Evolutionary conservation across 2,797 vertebrate genomes (phyloP).

Genomic region (Aphelocoma californica): DNA sequence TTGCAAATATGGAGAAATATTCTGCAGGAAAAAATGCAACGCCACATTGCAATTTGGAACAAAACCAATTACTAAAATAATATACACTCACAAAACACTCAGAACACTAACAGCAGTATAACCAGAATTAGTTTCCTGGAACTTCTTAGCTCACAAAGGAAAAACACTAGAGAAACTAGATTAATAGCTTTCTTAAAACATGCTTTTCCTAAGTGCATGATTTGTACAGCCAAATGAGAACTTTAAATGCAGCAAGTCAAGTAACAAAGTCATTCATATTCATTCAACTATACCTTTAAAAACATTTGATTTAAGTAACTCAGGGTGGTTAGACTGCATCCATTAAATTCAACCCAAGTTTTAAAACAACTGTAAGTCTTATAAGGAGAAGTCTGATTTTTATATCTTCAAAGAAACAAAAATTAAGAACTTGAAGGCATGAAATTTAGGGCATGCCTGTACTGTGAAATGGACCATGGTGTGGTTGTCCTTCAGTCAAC

Average conservation of each 20-base stretch:
- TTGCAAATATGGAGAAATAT: background rate
- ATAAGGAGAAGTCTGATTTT: background rate
- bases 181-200: conserved; percentile 20
- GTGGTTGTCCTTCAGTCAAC: background rate
- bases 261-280: background rate
- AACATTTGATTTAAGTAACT: background rate
- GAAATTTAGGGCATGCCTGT: background rate
- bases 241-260: background rate
- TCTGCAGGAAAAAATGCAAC: background rate
- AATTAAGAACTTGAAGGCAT: background rate
- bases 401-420: background rate
- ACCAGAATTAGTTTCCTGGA: conserved; percentile 1
- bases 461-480: background rate
- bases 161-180: conserved; percentile 32
- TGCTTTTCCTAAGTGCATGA: background rate
- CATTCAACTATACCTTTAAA: background rate
- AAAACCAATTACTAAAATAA: background rate
- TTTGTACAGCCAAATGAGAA: conserved; percentile 34
- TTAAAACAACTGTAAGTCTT: background rate
- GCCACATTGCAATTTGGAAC: background rate
- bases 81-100: background rate
- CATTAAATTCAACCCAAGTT: background rate
- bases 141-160: conserved; percentile 15
- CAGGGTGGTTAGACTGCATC: background rate
- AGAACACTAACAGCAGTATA: background rate